These are phyloP conservation scores for Psammodynastes pulverulentus DNA, from an alignment of 2,113 vertebrate genomes.

Conservation along the genomic window DNA sequence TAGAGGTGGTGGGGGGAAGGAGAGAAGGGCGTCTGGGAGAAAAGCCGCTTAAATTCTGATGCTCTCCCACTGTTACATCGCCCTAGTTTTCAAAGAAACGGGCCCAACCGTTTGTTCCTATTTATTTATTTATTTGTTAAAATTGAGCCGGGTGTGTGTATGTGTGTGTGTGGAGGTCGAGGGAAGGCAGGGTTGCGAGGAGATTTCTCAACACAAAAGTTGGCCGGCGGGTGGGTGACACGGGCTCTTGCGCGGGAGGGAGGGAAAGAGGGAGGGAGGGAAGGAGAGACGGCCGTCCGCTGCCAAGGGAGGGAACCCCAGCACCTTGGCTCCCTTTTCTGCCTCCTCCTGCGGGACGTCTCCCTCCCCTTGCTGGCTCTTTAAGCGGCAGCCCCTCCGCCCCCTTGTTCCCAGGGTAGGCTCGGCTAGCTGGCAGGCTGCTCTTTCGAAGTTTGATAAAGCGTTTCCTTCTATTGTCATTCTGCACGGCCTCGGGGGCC, in stretches of 20 bases:
- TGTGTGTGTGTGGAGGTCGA: too few species aligned
- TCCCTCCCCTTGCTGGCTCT: background rate
- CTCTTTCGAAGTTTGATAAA: slow-evolving; percentile 67
- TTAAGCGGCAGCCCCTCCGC: background rate
- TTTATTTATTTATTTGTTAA: background rate
- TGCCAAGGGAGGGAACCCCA: slow-evolving; percentile 45
- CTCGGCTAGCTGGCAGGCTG: slow-evolving; percentile 38
- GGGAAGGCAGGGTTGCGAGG: background rate
- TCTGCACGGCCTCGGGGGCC: slow-evolving; percentile 62
- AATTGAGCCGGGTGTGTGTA: background rate
- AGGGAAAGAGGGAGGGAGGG: slow-evolving; percentile 28
- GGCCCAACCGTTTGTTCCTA: background rate
- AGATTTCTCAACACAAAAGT: background rate
- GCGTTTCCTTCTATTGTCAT: slow-evolving; percentile 71
- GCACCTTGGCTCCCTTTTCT: slow-evolving; percentile 41
- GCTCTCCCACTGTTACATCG: background rate
- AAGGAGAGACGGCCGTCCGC: background rate
- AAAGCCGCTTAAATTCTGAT: slow-evolving; percentile 52
- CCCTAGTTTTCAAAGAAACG: background rate
- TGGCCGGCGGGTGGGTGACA: slow-evolving; percentile 14
- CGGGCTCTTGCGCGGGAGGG: slow-evolving; percentile 30
- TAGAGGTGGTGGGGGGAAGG: background rate
- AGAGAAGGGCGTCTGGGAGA: background rate
- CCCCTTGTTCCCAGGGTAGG: slow-evolving; percentile 61
- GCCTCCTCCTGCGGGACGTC: slow-evolving; percentile 35